Evolutionary conservation across 2,888 invertebrate genomes (phyloP), one percentile per base, ranked within the genome.

Genomic region (Heliothis peltigera): DNA sequence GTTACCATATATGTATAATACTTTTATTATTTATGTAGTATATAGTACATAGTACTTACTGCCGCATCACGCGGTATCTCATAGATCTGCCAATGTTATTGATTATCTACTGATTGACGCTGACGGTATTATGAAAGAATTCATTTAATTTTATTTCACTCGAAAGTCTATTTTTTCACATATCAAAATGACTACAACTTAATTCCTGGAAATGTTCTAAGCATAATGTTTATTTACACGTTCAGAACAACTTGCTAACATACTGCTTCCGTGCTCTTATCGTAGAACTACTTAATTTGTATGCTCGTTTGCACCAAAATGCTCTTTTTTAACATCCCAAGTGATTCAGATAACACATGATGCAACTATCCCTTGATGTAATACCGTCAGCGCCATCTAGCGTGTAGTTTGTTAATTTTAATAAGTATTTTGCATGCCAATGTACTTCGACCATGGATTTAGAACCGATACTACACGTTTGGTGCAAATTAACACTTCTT

Each of bases 11-110:
- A 62, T 67, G 56, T 74, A 68, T 69, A 51, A 67, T 70, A 75
- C 39, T 4, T 39, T 73, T 66, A 64, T 69, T 67, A 69, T 71
- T 64, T 75, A 52, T 69, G 52, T 77, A 72, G 63, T 75, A 64
- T 58, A 64, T 69, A 80, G 80, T 84, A 81, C 76, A 75, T 77
- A 76, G 71, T 79, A 73, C 70, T 79, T 75, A 79, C 77, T 77
- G 84, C 80, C 84, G 79, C 74, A 60, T 72, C 77, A 68, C 80
- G 78, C 74, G 79, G 70, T 80, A 82, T 83, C 81, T 78, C 65
- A 78, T 77, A 85, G 84, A 86, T 87, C 87, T 89, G 87, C 83
- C 85, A 84, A 85, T 82, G 70, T 77, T 84, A 71, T 80, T 80
- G 77, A 77, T 83, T 73, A 79, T 55, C 71, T n/a, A 7, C 48